Base-by-base conservation (phyloP, 2,113 vertebrate species). In the Bettongia penicillata region DNA sequence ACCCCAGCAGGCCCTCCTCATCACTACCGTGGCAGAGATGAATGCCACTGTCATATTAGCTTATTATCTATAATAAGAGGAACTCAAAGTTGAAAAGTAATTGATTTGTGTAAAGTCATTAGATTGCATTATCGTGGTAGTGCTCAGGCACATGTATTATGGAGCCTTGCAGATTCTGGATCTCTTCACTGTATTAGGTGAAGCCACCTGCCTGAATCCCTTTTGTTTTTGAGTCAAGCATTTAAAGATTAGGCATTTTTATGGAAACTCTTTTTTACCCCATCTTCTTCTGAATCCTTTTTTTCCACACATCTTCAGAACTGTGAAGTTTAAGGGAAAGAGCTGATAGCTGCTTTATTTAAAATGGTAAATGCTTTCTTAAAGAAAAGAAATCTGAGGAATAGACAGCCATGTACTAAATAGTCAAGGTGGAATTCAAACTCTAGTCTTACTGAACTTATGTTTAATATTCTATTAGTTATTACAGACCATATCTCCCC, bases 1-100 rank as follows among this genome's bases (percentile, higher is more conserved):
- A n/a, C 14, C 14, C 12, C n/a, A 47, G 23, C 25, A 90, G 53
- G 55, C 48, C 43, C 96, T 96, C 90, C 89, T 48, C 93, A 48
- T 93, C 97, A 93, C 95, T 95, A 96, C 91, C 97, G 94, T 97
- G 84, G 96, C 89, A 95, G 93, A 97, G 91, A 97, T 96, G 94
- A 95, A 55, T 96, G 90, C 90, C 95, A 89, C 94, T 77, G 92
- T 91, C 61, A 19, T 51, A 94, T 55, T 51, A 92, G n/a, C 23
- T 61, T 94, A 10, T 51, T 55, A 94, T 8, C 90, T 52, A 2
- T 94, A 93, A 93, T 90, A 94, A 97, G 53, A 92, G 90, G 52
- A 93, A 61, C 51, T 91, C 77, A 55, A 55, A 93, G 50, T 23
- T 48, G 53, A 92, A 91, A 92, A 92, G 91, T 53, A 28, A 90